These are phyloP conservation scores for Asarcornis scutulata DNA, from an alignment of 2,113 vertebrate species.

Conservation along the genomic window DNA sequence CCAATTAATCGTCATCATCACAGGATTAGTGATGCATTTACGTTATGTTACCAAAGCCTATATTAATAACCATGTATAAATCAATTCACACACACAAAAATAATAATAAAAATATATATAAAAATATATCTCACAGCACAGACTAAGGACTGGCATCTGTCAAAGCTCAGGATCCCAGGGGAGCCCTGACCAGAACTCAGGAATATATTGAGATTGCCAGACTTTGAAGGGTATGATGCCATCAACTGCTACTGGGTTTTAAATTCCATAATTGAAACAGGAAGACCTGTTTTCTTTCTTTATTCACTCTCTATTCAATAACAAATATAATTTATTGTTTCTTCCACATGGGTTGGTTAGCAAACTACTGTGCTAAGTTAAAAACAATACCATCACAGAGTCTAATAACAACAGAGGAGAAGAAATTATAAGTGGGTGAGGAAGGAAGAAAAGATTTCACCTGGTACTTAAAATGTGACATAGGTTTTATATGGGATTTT, in stretches of 20 bases:
- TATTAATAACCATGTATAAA: conserved; percentile 44
- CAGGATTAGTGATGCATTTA: conserved; percentile 38
- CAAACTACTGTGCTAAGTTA: not conserved
- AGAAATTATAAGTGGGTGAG: not conserved
- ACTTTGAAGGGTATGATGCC: not conserved
- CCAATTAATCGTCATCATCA: not conserved
- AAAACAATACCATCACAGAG: not conserved
- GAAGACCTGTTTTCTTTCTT: not conserved
- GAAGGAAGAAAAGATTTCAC: not conserved
- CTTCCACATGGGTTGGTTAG: not conserved
- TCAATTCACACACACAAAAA: not conserved
- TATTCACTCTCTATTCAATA: not conserved
- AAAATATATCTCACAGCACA: not conserved
- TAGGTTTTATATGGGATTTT: not conserved
- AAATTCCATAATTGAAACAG: not conserved
- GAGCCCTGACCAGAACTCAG: not conserved
- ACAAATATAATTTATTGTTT: not conserved
- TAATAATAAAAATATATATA: not conserved
- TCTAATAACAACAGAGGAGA: not conserved
- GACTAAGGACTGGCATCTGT: not conserved
- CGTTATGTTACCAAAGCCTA: not conserved
- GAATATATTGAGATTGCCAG: not conserved
- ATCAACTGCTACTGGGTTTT: not conserved
- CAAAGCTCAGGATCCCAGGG: not conserved
- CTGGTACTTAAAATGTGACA: not conserved